A percentile compares a stretch with the other conserved stretches of the same genome.
Evolutionary conservation across 1,140 invertebrate genomes (phyloP).

Genomic region (Chironomus tepperi): DNA sequence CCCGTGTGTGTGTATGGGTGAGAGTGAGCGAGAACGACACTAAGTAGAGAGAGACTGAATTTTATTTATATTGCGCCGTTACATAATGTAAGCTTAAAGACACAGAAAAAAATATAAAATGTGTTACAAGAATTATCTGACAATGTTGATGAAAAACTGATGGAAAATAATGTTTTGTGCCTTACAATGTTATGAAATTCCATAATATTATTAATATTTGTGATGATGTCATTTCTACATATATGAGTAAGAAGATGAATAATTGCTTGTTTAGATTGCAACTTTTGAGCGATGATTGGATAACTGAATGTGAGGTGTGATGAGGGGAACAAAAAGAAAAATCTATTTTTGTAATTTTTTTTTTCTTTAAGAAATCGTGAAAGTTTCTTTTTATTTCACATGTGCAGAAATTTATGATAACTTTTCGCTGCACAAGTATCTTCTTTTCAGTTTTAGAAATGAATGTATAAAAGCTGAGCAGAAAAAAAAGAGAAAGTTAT

Average conservation of each 20-base stretch:
- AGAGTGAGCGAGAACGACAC: background rate
- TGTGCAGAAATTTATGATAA: too few relatives aligned
- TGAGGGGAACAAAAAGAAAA: too few relatives aligned
- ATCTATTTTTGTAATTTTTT: too few relatives aligned
- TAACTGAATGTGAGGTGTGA: too few relatives aligned
- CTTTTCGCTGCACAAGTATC: too few relatives aligned
- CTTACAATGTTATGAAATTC: background rate
- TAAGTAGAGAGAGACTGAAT: background rate
- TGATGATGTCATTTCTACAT: background rate
- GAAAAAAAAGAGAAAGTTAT: too few relatives aligned
- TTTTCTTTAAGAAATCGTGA: too few relatives aligned
- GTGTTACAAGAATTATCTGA: background rate
- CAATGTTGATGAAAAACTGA: background rate
- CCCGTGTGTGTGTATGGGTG: background rate
- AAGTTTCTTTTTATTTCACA: too few relatives aligned
- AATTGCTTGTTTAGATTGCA: background rate
- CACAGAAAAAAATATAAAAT: background rate
- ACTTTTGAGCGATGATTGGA: too few relatives aligned
- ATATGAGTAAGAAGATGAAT: too few relatives aligned
- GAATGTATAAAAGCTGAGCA: too few relatives aligned
- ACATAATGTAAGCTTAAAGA: background rate
- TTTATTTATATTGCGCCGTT: conserved; percentile 13
- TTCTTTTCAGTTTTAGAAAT: too few relatives aligned
- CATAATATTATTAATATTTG: background rate
- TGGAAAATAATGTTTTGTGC: background rate